phyloP scores from a whole-genome alignment of 2,113 vertebrate genomes.

The Pomatorhinus ruficollis region DNA sequence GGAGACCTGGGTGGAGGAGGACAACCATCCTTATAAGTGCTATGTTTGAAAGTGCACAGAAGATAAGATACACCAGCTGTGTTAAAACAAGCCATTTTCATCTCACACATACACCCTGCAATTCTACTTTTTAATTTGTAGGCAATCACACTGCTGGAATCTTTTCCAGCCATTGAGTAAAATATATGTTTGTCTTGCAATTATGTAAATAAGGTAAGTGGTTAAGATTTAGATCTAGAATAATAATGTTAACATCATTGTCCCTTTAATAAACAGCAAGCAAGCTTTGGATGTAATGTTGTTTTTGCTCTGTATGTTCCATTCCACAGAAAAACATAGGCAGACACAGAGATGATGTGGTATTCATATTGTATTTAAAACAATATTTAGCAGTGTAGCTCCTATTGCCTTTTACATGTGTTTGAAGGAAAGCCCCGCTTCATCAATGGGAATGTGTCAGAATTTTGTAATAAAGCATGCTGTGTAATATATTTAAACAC shows the following conservation, averaged over 20 bases:
- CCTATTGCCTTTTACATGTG: not conserved
- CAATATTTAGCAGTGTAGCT: not conserved
- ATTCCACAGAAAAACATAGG: not conserved
- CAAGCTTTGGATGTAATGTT: not conserved
- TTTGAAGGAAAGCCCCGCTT: not conserved
- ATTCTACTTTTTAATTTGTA: constrained; percentile 58
- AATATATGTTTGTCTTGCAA: constrained; percentile 59
- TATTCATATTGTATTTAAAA: constrained; percentile 15
- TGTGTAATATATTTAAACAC: constrained; percentile 21
- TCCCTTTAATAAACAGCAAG: constrained; percentile 39
- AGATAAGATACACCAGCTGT: constrained; percentile 27
- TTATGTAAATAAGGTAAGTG: constrained; percentile 64
- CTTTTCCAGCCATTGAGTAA: constrained; percentile 51
- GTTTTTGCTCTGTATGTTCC: not conserved
- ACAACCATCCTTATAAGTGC: not conserved
- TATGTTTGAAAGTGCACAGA: not conserved
- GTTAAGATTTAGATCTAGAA: constrained; percentile 62
- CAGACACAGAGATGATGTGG: not conserved
- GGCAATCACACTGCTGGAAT: constrained; percentile 58
- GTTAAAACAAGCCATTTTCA: constrained; percentile 42
- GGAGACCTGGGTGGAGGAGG: not conserved
- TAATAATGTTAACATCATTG: constrained; percentile 28
- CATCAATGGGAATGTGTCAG: not conserved
- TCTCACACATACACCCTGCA: constrained; percentile 15
- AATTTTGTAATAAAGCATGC: constrained; percentile 47